Conservation (phyloP, 2,797 vertebrate genomes). For the Phalanger gymnotis region DNA sequence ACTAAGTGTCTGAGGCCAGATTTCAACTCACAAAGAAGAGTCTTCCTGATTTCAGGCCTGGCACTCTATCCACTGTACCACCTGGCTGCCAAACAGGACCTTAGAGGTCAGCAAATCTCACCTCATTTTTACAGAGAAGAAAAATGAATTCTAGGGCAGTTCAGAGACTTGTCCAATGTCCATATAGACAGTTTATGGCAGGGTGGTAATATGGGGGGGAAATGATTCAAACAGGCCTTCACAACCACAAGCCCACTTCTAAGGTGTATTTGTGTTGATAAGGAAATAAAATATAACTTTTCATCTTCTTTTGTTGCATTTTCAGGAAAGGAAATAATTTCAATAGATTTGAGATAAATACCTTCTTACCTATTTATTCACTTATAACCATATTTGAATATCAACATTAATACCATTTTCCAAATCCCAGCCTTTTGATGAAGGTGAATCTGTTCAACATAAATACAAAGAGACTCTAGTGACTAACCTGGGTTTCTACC, state of each 20-base stretch:
- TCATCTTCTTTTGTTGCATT: constrained; percentile 77
- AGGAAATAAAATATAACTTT: constrained; percentile 71
- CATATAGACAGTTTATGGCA: background rate
- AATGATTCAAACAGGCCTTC: constrained; percentile 20
- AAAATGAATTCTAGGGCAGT: background rate
- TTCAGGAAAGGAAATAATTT: constrained; percentile 65
- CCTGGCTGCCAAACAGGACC: background rate
- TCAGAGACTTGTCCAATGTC: background rate
- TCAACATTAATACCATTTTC: constrained; percentile 55
- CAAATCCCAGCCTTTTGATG: constrained; percentile 79
- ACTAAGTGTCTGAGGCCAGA: background rate
- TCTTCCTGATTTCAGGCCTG: background rate
- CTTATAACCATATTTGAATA: constrained; percentile 78
- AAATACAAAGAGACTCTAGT: constrained; percentile 66
- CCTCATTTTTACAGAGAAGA: background rate
- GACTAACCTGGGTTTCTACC: constrained; percentile 57
- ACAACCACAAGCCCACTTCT: constrained; percentile 26
- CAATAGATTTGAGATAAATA: constrained; percentile 74
- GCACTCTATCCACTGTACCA: background rate
- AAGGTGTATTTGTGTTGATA: constrained; percentile 52
- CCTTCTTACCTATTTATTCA: constrained; percentile 78
- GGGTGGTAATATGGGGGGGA: background rate
- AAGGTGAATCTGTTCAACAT: constrained; percentile 73
- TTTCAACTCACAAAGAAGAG: background rate
- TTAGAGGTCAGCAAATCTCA: background rate